These are phyloP conservation scores for Lepilemur septentrionalis DNA, from an alignment of 2,797 vertebrate genomes.

Conservation along the genomic window DNA sequence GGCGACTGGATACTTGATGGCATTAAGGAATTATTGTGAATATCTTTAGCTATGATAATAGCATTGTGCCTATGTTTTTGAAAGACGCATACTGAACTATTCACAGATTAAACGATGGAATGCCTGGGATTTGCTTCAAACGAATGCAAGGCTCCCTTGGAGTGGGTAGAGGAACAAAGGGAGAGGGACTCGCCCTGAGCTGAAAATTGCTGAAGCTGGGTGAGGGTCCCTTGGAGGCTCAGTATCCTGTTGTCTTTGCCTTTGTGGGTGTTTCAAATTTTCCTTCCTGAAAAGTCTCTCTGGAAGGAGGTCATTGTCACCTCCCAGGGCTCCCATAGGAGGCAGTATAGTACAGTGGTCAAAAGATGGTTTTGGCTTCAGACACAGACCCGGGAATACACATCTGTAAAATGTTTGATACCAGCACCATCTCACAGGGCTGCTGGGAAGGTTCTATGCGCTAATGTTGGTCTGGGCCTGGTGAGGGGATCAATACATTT, in stretches of 20 bases:
- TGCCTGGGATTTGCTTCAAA: neutral
- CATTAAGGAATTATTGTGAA: neutral
- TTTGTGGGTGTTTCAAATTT: neutral
- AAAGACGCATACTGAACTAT: neutral
- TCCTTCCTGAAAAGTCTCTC: neutral
- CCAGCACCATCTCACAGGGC: neutral
- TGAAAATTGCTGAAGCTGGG: neutral
- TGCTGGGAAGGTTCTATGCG: neutral
- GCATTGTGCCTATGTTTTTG: neutral
- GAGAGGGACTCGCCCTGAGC: too few relatives aligned
- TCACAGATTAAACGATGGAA: neutral
- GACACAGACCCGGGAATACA: neutral
- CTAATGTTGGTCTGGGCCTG: neutral
- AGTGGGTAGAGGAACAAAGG: neutral
- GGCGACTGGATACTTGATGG: neutral
- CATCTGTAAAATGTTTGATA: neutral
- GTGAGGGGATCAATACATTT: neutral
- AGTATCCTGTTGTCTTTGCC: too few relatives aligned
- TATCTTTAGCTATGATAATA: neutral
- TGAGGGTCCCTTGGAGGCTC: too few relatives aligned
- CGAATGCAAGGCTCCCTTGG: rapidly evolving
- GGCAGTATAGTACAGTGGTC: neutral
- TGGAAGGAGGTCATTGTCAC: neutral
- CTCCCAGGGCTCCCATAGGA: neutral
- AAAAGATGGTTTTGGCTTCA: neutral